Percentiles rank a stretch among this genome's conserved stretches.
Conservation (phyloP, 2,113 vertebrate genomes). For the Arizona elegans region DNA sequence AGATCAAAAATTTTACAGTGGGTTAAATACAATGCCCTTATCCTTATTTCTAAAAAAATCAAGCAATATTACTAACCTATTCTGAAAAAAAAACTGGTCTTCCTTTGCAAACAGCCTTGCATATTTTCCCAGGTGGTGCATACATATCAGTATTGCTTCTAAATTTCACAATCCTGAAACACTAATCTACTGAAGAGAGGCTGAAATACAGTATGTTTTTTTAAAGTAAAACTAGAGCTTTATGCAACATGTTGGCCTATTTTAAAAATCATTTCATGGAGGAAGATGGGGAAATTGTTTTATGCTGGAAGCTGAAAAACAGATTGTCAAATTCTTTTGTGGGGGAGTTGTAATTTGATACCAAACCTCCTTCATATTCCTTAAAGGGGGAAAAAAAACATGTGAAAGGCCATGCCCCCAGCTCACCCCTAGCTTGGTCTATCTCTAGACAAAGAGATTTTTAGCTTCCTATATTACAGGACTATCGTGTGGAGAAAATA, state of each 20-base stretch:
- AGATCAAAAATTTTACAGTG: background rate
- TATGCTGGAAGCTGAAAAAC: rapidly evolving
- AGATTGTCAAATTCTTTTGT: background rate
- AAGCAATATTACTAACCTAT: background rate
- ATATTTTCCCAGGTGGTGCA: background rate
- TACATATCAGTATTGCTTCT: background rate
- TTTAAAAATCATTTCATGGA: background rate
- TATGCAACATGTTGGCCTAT: background rate
- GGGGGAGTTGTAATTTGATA: background rate
- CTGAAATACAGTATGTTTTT: background rate
- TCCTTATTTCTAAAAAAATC: background rate
- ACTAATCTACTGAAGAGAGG: background rate
- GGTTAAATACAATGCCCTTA: background rate
- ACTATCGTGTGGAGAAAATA: background rate
- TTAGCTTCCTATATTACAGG: background rate
- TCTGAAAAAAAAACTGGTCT: background rate
- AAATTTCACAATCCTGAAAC: background rate
- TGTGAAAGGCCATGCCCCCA: background rate
- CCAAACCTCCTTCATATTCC: background rate
- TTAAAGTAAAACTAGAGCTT: background rate
- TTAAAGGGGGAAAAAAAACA: background rate
- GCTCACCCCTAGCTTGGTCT: background rate
- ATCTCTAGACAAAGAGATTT: background rate
- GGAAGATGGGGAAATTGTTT: background rate
- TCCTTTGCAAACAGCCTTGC: background rate